Evolutionary conservation across 2,888 invertebrate genomes (phyloP).

Genomic region (Hemicrepidius hirtus): DNA sequence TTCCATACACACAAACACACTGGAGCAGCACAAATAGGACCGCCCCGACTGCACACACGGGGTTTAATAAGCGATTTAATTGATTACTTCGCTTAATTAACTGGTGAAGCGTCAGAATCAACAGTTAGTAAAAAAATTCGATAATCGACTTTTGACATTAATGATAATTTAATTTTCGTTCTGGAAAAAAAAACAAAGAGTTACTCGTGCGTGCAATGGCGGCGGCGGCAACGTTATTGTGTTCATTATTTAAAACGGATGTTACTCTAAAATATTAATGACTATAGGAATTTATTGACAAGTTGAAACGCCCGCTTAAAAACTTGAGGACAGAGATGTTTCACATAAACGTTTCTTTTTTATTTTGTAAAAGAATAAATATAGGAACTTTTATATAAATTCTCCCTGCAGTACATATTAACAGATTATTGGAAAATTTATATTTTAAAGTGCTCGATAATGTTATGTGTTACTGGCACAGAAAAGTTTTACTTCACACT

Average conservation of each 20-base stretch:
- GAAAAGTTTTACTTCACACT: too few relatives aligned
- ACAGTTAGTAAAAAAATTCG: constrained; percentile 47
- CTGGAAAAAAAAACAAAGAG: constrained; percentile 18
- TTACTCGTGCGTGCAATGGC: constrained; percentile 20
- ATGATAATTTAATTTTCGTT: constrained; percentile 40
- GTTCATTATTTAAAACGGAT: constrained; percentile 38
- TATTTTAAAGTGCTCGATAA: too few relatives aligned
- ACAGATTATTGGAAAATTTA: too few relatives aligned
- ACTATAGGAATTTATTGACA: constrained; percentile 27
- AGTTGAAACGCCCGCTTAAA: constrained; percentile 4
- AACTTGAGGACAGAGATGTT: too few relatives aligned
- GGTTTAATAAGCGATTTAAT: constrained; percentile 57
- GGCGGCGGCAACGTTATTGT: constrained; percentile 7
- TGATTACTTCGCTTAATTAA: constrained; percentile 56
- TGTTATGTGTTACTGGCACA: too few relatives aligned
- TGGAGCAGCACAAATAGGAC: constrained; percentile 16
- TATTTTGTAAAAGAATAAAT: too few relatives aligned
- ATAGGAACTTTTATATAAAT: too few relatives aligned
- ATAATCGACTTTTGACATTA: constrained; percentile 46
- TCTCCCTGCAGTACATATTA: too few relatives aligned
- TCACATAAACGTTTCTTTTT: too few relatives aligned
- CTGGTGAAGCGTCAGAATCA: constrained; percentile 48
- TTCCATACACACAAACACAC: constrained; percentile 21
- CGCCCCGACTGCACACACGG: constrained; percentile 33
- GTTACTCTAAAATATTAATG: constrained; percentile 33